Evolutionary conservation across 2,113 vertebrate species (phyloP), one percentile per base, ranked within the genome.

Genomic region (Nyctibius bracteatus): DNA sequence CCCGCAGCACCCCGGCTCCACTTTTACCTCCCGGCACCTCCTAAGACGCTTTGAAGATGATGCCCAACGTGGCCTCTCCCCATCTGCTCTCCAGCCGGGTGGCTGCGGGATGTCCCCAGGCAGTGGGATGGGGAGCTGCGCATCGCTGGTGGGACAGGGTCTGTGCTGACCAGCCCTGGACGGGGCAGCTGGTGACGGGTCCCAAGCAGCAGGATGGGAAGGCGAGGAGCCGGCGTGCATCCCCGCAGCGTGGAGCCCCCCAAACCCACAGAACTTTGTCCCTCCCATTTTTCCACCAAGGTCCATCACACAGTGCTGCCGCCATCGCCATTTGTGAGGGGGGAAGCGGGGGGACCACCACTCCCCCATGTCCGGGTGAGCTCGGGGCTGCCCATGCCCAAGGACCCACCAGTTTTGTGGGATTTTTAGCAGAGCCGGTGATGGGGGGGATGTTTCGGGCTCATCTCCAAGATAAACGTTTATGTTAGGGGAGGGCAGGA

Each of bases 381-480:
- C 63, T 73, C 2, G 0, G 47, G 67, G 81, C 35, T 41, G 33
- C 44, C 74, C 59, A 5, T 20, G 10, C 51, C 77, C 83, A 66
- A 58, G n/a, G 41, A 51, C 52, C 35, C 9, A 0, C 21, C 47
- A 9, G 35, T 78, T 92, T 85, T 71, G 57, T 3, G 44, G 90
- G 88, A 85, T 46, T 85, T 93, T 79, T 43, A 54, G 70, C 0
- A 5, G 85, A 89, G 63, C 41, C 59, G 41, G 66, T 1, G 49
- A 59, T 6, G 47, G 25, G 62, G 49, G 35, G 81, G 35, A 77
- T 3, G 21, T 46, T 90, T 84, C 0, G 2, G 90, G 96, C 88
- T 94, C 74, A 90, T 94, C 81, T 93, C 96, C 96, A 96, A 93
- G 85, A 96, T 39, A 94, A 96, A 96, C 27, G 3, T 96, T 95